These are phyloP conservation scores for Eupithecia tripunctaria DNA, from an alignment of 2,888 invertebrate genomes.

Conservation along the genomic window DNA sequence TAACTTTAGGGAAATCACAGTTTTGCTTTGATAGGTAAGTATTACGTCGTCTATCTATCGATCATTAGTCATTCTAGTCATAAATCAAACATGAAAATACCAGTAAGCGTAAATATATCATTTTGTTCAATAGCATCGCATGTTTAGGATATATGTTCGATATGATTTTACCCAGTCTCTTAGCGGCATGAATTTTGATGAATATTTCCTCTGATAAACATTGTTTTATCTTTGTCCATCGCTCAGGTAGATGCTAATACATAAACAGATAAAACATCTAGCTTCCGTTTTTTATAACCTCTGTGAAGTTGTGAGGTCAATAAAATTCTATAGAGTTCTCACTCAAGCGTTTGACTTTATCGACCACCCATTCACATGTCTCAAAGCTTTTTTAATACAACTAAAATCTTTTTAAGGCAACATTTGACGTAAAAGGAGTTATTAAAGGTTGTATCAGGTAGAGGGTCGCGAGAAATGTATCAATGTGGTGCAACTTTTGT, in stretches of 20 bases:
- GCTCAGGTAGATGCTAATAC: slow-evolving; percentile 12
- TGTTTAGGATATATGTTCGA: neutral
- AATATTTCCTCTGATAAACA: neutral
- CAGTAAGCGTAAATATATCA: neutral
- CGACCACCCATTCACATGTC: slow-evolving; percentile 67
- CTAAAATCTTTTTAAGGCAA: slow-evolving; percentile 32
- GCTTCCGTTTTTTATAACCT: slow-evolving; percentile 40
- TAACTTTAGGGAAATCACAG: slow-evolving; percentile 9
- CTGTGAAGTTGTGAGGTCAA: slow-evolving; percentile 42
- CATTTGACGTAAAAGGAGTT: slow-evolving; percentile 58
- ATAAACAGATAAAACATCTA: slow-evolving; percentile 28
- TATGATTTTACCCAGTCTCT: neutral
- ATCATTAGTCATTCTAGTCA: slow-evolving; percentile 3
- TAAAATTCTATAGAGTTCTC: slow-evolving; percentile 49
- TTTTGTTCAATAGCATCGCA: neutral
- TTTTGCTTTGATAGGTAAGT: slow-evolving; percentile 1
- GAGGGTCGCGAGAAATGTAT: slow-evolving; percentile 80
- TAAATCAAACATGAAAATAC: slow-evolving; percentile 5
- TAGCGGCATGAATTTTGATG: neutral
- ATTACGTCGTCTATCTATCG: neutral
- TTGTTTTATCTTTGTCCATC: neutral
- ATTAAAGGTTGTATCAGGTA: slow-evolving; percentile 75
- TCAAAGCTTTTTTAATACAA: slow-evolving; percentile 49
- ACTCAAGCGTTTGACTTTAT: slow-evolving; percentile 59
- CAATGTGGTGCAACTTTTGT: slow-evolving; percentile 81